Evolutionary conservation across 2,113 vertebrate species (phyloP).

Genomic region (Pangasianodon hypophthalmus): DNA sequence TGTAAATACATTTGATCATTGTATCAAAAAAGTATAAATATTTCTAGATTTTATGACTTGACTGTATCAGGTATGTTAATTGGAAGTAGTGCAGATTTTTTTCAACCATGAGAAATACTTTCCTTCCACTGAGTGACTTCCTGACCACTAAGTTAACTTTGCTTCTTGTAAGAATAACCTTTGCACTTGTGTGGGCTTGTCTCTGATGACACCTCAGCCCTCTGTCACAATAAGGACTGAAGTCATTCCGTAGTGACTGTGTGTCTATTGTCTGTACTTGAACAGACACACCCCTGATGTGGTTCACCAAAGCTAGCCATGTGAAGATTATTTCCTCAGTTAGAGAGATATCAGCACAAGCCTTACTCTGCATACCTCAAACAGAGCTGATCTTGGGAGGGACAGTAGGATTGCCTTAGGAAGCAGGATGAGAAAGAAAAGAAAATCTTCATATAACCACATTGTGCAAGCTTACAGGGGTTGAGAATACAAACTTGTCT

Average conservation of each 20-base stretch:
- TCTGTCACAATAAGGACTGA: slow-evolving; percentile 60
- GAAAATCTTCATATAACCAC: slow-evolving; percentile 51
- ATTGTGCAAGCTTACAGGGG: slow-evolving; percentile 65
- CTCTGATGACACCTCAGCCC: slow-evolving; percentile 50
- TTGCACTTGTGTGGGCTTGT: slow-evolving; percentile 68
- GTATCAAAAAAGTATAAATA: not conserved
- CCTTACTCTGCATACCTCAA: not conserved
- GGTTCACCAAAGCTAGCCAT: slow-evolving; percentile 44
- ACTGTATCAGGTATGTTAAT: not conserved
- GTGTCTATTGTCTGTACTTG: slow-evolving; percentile 45
- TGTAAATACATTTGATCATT: not conserved
- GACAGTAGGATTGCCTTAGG: slow-evolving; percentile 39
- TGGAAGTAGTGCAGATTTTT: not conserved
- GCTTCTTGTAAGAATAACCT: slow-evolving; percentile 43
- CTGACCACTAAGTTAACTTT: not conserved
- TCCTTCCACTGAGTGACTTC: not conserved
- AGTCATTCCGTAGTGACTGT: slow-evolving; percentile 31
- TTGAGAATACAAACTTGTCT: slow-evolving; percentile 57
- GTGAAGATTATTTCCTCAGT: slow-evolving; percentile 36
- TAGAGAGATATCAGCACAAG: not conserved
- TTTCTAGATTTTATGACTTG: not conserved
- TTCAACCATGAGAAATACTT: not conserved
- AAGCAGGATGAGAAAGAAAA: slow-evolving; percentile 60
- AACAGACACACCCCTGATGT: slow-evolving; percentile 40
- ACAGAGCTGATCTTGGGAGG: slow-evolving; percentile 22